Percentiles rank a stretch among this genome's conserved stretches.
Conservation (phyloP, 2,113 vertebrate species). For the Asarcornis scutulata region DNA sequence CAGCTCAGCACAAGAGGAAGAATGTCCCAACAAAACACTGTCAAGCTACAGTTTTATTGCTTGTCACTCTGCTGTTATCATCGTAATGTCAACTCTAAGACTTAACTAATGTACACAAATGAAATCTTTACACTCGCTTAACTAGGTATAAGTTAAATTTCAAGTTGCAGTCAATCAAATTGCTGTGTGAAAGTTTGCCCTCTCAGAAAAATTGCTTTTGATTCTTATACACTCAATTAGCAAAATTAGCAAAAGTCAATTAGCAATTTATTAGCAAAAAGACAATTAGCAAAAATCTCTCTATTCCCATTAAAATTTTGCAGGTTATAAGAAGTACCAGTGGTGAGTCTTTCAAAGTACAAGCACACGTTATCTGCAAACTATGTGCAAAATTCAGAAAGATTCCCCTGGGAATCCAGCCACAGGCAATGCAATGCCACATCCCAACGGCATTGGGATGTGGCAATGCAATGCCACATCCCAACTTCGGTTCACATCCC, state of each 20-base stretch:
- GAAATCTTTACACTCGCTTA: neutral
- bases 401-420: neutral
- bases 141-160: neutral
- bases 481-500: rapidly evolving
- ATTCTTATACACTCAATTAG: neutral
- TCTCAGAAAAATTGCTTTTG: neutral
- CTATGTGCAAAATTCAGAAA: neutral
- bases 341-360: neutral
- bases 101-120: neutral
- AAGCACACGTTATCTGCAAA: neutral
- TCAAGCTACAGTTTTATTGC: neutral
- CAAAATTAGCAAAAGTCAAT: no score
- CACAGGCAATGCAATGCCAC: rapidly evolving
- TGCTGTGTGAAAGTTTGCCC: rapidly evolving
- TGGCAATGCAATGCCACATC: no score
- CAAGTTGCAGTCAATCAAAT: neutral
- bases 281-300: neutral
- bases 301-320: neutral
- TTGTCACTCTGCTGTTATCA: neutral
- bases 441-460: rapidly evolving
- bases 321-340: neutral
- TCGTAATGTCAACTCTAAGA: neutral
- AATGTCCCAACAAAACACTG: neutral
- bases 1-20: neutral
- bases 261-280: neutral